phyloP scores from a whole-genome alignment of 2,797 vertebrate genomes.

The Anguilla megastoma region DNA sequence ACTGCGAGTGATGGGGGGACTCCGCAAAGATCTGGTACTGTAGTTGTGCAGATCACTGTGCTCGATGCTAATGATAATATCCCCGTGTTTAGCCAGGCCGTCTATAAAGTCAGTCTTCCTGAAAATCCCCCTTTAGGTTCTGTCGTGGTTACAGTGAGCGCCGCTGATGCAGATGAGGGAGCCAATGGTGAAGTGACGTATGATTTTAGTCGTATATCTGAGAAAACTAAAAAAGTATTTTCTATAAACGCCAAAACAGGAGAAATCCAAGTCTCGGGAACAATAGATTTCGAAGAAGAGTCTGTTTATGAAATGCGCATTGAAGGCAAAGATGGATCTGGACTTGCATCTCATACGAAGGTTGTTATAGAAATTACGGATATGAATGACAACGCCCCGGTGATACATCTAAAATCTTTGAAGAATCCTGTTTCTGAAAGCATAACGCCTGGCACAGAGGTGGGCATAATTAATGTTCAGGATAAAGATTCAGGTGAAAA shows the following conservation, averaged over 20 bases:
- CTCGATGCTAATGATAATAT: constrained; percentile 63
- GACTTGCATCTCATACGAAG: constrained; percentile 57
- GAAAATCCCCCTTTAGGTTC: not conserved
- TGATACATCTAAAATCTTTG: constrained; percentile 49
- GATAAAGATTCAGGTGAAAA: constrained; percentile 51
- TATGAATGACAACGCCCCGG: constrained; percentile 69
- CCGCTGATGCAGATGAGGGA: constrained; percentile 52
- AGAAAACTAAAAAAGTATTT: constrained; percentile 46
- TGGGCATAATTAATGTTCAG: constrained; percentile 54
- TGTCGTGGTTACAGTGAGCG: not conserved
- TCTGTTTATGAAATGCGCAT: constrained; percentile 63
- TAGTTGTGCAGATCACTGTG: not conserved
- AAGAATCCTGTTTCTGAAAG: constrained; percentile 48
- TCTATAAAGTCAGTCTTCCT: not conserved
- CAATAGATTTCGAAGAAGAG: constrained; percentile 64
- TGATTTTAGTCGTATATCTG: constrained; percentile 60
- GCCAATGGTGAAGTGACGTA: constrained; percentile 68
- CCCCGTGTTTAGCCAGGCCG: not conserved
- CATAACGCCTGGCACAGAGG: constrained; percentile 44
- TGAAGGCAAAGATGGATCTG: constrained; percentile 68
- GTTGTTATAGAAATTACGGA: constrained; percentile 64
- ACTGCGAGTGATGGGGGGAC: not conserved
- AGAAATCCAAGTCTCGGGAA: constrained; percentile 33
- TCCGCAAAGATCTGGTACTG: not conserved
- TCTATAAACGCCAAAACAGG: not conserved